Base-by-base conservation (phyloP, 2,888 invertebrate species). In the Dexiosoma caninum region DNA sequence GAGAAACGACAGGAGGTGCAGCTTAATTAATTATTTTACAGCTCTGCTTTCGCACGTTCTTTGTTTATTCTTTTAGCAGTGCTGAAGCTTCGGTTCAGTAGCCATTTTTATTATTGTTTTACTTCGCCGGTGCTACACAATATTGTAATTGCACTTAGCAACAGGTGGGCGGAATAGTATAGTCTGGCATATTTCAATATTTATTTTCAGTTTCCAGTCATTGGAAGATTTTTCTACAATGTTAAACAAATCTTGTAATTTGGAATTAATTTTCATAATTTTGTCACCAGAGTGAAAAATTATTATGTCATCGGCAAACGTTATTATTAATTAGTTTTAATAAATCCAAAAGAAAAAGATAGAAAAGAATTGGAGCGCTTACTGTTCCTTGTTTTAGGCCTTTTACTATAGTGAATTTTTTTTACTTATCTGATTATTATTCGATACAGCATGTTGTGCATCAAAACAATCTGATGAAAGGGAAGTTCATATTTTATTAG, bases 91-190 rank as follows among this genome's bases (percentile, higher is more conserved):
- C n/a, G n/a, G n/a, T n/a, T n/a, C n/a, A n/a, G n/a, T n/a, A n/a
- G n/a, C n/a, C n/a, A n/a, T n/a, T n/a, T n/a, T n/a, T n/a, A n/a
- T n/a, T n/a, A n/a, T n/a, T n/a, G n/a, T n/a, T n/a, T n/a, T n/a
- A n/a, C n/a, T n/a, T n/a, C n/a, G n/a, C n/a, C n/a, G n/a, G n/a
- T n/a, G n/a, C n/a, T n/a, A n/a, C n/a, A n/a, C n/a, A 10, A 57
- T 71, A 49, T 71, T 23, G n/a, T 16, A 8, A 14, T 64, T 55
- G 30, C 77, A 77, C 69, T 70, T 77, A 6, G 37, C 44, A 7
- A 76, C 76, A 44, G 76, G 60, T 6, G 46, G 67, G 1, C 75
- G 49, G 16, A 75, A 75, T 6, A 76, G 46, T 8, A 70, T 77
- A 5, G 51, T 32, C 32, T 66, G 51, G 16, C 59, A 53, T 30